Evolutionary conservation across 2,113 vertebrate species (phyloP).

Genomic region (Erythrocercus mccallii): DNA sequence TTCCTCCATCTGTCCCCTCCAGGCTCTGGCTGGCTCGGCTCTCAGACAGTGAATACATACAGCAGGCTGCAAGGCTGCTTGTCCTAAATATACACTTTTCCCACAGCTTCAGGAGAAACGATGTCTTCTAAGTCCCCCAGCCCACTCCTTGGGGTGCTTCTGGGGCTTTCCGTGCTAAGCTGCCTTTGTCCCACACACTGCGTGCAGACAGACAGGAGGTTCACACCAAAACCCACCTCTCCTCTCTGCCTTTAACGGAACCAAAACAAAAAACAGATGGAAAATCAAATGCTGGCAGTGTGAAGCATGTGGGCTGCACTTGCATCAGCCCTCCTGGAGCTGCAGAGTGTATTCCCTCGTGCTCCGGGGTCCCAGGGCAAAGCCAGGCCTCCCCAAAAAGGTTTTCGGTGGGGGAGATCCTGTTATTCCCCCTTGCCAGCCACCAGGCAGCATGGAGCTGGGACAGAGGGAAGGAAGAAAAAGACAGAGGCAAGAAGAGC

Average conservation of each 20-base stretch:
- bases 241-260: slow-evolving; percentile 9
- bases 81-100: neutral
- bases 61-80: neutral
- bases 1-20: slow-evolving; percentile 47
- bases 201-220: slow-evolving; percentile 17
- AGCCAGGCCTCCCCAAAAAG: neutral
- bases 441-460: neutral
- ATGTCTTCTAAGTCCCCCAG: neutral
- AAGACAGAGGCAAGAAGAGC: neutral
- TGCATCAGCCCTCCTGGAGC: neutral
- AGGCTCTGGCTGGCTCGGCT: neutral
- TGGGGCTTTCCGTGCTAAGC: neutral
- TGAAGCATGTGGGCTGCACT: slow-evolving; percentile 38
- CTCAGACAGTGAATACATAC: neutral
- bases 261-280: slow-evolving; percentile 62
- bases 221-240: slow-evolving; percentile 49
- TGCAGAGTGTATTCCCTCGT: neutral
- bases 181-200: neutral
- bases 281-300: slow-evolving; percentile 33
- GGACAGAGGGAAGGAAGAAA: neutral
- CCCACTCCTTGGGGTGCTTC: neutral
- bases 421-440: neutral
- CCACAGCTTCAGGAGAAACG: neutral
- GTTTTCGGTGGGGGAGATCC: neutral
- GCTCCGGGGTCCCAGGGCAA: neutral